Conservation (phyloP, 1,140 invertebrate genomes). For the Parapsyche elsis region DNA sequence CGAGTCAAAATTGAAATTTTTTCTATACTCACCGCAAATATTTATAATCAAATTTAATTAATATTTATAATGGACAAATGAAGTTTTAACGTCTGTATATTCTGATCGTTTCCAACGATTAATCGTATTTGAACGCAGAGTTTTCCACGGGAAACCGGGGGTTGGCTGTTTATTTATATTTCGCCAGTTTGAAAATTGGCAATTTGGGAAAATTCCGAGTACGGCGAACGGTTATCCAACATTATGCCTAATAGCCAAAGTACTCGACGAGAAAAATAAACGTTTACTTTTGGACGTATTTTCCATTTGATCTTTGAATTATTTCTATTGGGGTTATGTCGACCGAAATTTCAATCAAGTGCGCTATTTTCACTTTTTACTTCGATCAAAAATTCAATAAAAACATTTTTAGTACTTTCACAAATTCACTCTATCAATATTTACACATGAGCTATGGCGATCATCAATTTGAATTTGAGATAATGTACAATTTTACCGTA, state of each 20-base stretch:
- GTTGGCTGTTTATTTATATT: conserved; percentile 24
- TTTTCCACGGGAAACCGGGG: background rate
- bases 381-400: background rate
- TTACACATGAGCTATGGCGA: background rate
- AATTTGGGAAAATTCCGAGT: conserved; percentile 12
- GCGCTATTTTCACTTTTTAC: background rate
- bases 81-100: too few species aligned
- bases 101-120: too few species aligned
- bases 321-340: background rate
- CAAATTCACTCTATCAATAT: background rate
- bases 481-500: background rate
- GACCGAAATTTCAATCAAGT: too few species aligned
- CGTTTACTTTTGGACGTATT: conserved; percentile 18
- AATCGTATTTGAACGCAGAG: too few species aligned
- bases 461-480: background rate
- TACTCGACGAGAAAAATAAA: conserved; percentile 27
- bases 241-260: conserved; percentile 20
- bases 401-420: conserved; percentile 5
- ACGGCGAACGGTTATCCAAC: background rate
- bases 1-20: too few species aligned
- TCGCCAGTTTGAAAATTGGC: conserved; percentile 20
- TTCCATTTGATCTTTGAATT: conserved; percentile 29
- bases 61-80: too few species aligned
- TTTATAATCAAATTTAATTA: too few species aligned
- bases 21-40: too few species aligned